Base-by-base conservation (phyloP, 30 jellyfish, hydroid and myxozoan species). In the Kudoa iwatai region DNA sequence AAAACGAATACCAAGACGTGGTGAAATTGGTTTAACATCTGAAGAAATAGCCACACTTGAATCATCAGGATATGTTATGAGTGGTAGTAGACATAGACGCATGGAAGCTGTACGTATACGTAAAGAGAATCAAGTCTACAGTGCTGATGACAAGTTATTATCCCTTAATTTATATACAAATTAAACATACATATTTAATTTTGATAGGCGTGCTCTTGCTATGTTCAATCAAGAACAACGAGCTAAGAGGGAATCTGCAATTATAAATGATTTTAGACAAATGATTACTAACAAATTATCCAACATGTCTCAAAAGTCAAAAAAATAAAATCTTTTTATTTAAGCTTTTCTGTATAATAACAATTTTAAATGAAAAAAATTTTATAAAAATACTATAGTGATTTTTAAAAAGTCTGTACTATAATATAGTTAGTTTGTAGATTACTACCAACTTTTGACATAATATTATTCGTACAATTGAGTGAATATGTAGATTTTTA, bases 21-120 rank as follows among this genome's bases (percentile, higher is more conserved):
- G 94, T 22, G 94, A 74, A 45, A 74, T 74, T 40, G 94, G 94
- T 11, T 39, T 74, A 32, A 74, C 94, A 13, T 61, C 88, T 30
- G 36, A 55, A 13, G 94, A 74, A 47, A 74, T 74, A 31, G 67
- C 40, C 17, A 15, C 62, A 12, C 62, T 20, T 52, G 94, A 74
- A 42, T 40, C 47, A 16, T 79, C 83, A 21, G 94, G 94, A 30
- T 74, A 74, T 41, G 94, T 74, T 18, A 74, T 74, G 94, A 74
- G 94, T 51, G 94, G 94, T 16, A 74, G 94, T 34, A 46, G 94
- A 21, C 94, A 74, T 23, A 28, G 94, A 36, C 52, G 94, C 17
- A 74, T 74, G 94, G 94, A 74, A 40, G 94, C 94, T 36, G 94
- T 74, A 4, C 94, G 94, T 34, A 47, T 74, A 44, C 33, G 94